These are phyloP conservation scores for Phyllostomus discolor DNA, from an alignment of 2,113 vertebrate genomes.

Conservation along the genomic window DNA sequence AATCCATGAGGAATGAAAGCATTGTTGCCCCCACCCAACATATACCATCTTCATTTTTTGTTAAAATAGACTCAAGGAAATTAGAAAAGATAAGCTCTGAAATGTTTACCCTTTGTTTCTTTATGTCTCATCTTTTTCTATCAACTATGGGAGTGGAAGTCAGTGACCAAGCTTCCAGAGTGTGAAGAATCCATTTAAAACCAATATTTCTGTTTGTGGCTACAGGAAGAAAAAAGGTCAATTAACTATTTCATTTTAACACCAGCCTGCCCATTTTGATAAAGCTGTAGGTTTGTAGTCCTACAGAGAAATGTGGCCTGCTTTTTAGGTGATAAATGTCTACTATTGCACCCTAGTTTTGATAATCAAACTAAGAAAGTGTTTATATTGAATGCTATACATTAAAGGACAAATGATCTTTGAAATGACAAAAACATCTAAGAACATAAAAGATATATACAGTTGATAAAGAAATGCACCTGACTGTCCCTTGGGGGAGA, in stretches of 20 bases:
- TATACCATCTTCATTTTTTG: background rate
- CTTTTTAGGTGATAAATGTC: background rate
- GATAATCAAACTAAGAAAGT: background rate
- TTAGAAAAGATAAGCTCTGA: background rate
- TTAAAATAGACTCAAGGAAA: background rate
- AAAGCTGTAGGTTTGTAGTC: background rate
- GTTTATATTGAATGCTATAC: background rate
- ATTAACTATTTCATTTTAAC: slow-evolving; percentile 35
- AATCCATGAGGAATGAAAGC: background rate
- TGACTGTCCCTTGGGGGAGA: background rate
- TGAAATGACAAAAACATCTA: background rate
- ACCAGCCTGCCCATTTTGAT: background rate
- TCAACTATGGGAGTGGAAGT: background rate
- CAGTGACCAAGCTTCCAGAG: background rate
- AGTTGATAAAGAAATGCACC: background rate
- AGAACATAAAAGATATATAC: background rate
- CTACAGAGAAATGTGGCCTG: background rate
- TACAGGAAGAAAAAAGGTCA: background rate
- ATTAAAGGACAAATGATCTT: background rate
- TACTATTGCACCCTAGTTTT: background rate
- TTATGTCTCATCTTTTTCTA: slow-evolving; percentile 28
- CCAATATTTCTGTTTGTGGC: background rate
- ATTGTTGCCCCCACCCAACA: background rate
- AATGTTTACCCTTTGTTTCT: background rate
- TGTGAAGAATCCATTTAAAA: slow-evolving; percentile 62